These are phyloP conservation scores for Aselliscus stoliczkanus DNA, from an alignment of 2,797 vertebrate species.

Conservation along the genomic window DNA sequence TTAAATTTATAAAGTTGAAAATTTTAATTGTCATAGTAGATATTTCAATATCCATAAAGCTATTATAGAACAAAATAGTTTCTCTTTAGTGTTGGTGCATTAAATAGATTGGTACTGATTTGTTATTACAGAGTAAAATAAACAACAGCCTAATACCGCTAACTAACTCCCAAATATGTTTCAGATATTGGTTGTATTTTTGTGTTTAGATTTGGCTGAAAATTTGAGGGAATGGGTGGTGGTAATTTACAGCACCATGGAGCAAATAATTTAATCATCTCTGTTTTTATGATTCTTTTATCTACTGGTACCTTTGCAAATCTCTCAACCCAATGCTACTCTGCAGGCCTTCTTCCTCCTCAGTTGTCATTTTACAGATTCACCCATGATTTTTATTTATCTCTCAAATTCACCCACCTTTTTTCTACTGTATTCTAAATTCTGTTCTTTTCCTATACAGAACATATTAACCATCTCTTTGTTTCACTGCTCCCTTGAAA, in stretches of 20 bases:
- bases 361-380: background rate
- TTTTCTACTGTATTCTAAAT: background rate
- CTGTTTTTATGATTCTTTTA: background rate
- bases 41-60: constrained; percentile 6
- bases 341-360: background rate
- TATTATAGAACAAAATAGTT: background rate
- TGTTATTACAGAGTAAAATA: background rate
- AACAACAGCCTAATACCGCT: background rate
- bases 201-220: background rate
- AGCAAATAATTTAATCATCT: background rate
- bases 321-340: background rate
- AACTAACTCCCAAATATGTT: background rate
- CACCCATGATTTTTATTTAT: background rate
- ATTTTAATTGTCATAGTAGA: background rate
- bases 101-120: background rate
- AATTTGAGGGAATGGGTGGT: background rate
- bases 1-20: background rate
- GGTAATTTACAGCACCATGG: background rate
- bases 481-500: background rate
- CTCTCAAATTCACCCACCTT: background rate
- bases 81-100: background rate
- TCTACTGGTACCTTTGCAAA: background rate
- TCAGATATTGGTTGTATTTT: background rate
- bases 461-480: background rate
- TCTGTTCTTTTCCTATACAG: background rate